Conservation (phyloP, 2,113 vertebrate species). For the Corvus hawaiiensis region DNA sequence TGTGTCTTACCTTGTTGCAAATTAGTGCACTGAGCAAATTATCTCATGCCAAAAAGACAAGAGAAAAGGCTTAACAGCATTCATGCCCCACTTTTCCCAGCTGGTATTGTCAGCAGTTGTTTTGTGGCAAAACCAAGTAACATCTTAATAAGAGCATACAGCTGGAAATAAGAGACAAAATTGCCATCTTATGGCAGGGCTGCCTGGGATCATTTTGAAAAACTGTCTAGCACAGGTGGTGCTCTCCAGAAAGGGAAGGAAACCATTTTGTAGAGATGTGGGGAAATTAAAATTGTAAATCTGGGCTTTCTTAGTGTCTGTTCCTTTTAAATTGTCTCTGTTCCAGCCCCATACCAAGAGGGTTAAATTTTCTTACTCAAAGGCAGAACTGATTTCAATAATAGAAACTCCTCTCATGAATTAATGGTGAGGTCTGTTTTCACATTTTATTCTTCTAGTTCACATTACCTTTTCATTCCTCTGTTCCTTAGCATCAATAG, state of each 20-base stretch:
- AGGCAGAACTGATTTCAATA: not conserved
- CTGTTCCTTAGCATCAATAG: not conserved
- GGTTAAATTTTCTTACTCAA: not conserved
- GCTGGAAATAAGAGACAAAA: not conserved
- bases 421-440: not conserved
- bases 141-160: not conserved
- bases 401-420: not conserved
- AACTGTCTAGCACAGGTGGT: not conserved
- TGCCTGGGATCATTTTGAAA: not conserved
- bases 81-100: not conserved
- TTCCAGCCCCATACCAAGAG: not conserved
- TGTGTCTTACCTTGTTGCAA: slow-evolving; percentile 8
- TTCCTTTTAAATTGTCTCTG: not conserved
- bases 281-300: not conserved
- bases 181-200: not conserved
- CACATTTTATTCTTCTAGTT: not conserved
- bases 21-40: slow-evolving; percentile 14
- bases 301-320: not conserved
- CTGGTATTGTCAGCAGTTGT: not conserved
- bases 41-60: not conserved
- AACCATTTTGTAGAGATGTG: not conserved
- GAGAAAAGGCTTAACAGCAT: not conserved
- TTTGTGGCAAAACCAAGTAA: not conserved
- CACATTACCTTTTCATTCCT: not conserved
- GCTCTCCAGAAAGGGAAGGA: not conserved